Conservation (phyloP, 2,888 invertebrate species). For the Chrysina gloriosa region DNA sequence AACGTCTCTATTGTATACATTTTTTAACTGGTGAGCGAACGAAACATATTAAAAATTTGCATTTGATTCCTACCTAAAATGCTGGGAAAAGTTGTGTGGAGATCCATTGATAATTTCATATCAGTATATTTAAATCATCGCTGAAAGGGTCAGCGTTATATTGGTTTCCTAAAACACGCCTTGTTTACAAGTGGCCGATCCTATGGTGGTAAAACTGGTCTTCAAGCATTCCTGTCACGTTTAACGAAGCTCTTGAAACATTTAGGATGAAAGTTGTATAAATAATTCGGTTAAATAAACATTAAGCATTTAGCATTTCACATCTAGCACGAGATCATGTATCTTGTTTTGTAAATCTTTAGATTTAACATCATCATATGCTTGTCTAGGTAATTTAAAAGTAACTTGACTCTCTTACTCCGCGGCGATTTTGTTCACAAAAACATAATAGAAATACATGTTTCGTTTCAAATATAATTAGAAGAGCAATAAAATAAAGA, state of each 20-base stretch:
- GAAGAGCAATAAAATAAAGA: too few relatives aligned
- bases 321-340: too few relatives aligned
- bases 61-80: background rate
- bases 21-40: too few relatives aligned
- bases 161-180: background rate
- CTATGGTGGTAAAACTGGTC: constrained; percentile 16
- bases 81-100: background rate
- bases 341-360: too few relatives aligned
- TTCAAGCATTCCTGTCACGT: constrained; percentile 38
- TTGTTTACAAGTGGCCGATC: background rate
- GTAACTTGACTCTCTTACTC: too few relatives aligned
- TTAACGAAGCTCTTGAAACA: constrained; percentile 21
- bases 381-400: too few relatives aligned
- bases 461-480: too few relatives aligned
- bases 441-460: too few relatives aligned
- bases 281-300: constrained; percentile 13
- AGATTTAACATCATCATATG: too few relatives aligned
- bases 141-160: background rate
- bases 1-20: too few relatives aligned
- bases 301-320: constrained; percentile 17
- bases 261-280: constrained; percentile 27
- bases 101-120: background rate
- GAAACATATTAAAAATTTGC: too few relatives aligned
- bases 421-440: too few relatives aligned
- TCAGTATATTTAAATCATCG: background rate